Evolutionary conservation across 2,888 invertebrate species (phyloP), one percentile per base, ranked within the genome.

Genomic region (Ommatoiulus sabulosus): DNA sequence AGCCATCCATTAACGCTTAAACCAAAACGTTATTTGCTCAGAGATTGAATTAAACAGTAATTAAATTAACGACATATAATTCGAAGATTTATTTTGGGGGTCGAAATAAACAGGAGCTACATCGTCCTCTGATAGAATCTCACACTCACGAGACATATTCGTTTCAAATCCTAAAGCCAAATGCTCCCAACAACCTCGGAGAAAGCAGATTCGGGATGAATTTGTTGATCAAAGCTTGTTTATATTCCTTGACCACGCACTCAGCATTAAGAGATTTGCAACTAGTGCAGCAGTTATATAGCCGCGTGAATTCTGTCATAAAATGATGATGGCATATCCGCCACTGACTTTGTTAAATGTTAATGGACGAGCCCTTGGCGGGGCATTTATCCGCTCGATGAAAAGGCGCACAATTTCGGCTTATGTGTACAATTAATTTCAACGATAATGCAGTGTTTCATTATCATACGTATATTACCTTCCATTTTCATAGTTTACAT

Each of bases 361-460:
- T 63, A 63, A 63, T 63, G 63, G n/a, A n/a, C n/a, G n/a, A 20
- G 20, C 63, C 63, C 63, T n/a, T 63, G 63, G 63, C n/a, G 17
- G 63, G n/a, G 7, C 17, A 20, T 63, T 63, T 63, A 63, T 20
- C 17, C 63, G n/a, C 63, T 63, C 17, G 63, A 63, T 63, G 63
- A 63, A 63, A 63, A 63, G 15, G 20, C 63, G 3, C 17, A 63
- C 63, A 46, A 46, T 63, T n/a, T 63, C 17, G 63, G 63, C 63
- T 63, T 63, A 63, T 63, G 63, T n/a, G n/a, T 63, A 63, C 63
- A n/a, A 63, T 63, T n/a, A 63, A 63, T 63, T 63, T 63, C 63
- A n/a, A 63, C 20, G 20, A 63, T 63, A 63, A 63, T 63, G n/a
- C 63, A n/a, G n/a, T n/a, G 63, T 63, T 63, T 63, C 63, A 63